phyloP scores from a whole-genome alignment of 2,888 invertebrate species.

The Plusia festucae region DNA sequence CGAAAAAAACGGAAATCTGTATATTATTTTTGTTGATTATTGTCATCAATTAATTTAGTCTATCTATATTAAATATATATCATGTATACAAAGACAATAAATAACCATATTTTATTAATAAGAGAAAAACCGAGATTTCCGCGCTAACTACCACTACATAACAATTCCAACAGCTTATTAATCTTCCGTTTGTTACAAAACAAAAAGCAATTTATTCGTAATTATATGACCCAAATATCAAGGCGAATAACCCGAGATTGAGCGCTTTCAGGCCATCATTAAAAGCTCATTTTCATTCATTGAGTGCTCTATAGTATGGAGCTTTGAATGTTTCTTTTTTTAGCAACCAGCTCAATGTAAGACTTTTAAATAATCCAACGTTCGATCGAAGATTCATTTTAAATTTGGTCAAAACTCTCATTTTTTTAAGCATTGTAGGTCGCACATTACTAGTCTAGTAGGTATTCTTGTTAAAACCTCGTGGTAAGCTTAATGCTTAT shows the following conservation, averaged over 20 bases:
- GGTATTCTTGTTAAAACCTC: too few species aligned
- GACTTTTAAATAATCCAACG: not conserved
- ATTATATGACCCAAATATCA: constrained; percentile 63
- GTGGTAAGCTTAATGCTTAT: too few species aligned
- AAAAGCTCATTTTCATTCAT: constrained; percentile 70
- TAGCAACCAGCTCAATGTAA: not conserved
- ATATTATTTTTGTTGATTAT: too few species aligned
- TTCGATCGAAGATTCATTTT: not conserved
- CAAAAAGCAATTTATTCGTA: constrained; percentile 60
- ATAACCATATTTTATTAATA: too few species aligned
- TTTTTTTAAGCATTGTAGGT: too few species aligned
- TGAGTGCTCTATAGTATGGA: constrained; percentile 48
- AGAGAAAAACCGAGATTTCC: not conserved
- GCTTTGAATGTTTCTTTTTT: constrained; percentile 4
- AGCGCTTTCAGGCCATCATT: constrained; percentile 62
- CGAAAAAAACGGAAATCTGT: too few species aligned
- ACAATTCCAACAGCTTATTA: constrained; percentile 19
- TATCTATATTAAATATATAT: too few species aligned
- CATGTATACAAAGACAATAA: too few species aligned
- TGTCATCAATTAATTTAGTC: too few species aligned
- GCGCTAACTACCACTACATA: not conserved
- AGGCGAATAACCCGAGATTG: constrained; percentile 59
- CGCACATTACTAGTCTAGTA: too few species aligned
- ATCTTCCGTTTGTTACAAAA: constrained; percentile 35
- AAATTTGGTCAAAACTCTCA: not conserved